Evolutionary conservation across 2,888 invertebrate genomes (phyloP).

Genomic region (Spatulosminthurus flaviceps): DNA sequence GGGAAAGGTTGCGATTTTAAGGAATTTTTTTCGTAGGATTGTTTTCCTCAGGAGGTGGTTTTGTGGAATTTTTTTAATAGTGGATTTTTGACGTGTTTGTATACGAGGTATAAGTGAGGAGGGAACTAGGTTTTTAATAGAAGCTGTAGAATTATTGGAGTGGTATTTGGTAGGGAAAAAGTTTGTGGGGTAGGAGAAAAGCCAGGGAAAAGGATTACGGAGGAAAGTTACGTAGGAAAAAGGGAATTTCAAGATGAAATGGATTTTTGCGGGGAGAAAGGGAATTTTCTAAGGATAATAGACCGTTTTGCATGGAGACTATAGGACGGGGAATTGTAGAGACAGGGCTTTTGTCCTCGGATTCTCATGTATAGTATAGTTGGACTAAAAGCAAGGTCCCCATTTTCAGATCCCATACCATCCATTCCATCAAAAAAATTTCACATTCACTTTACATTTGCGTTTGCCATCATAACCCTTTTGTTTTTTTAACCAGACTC

Average conservation of each 20-base stretch:
- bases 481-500: neutral
- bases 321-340: neutral
- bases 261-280: neutral
- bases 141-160: too few relatives aligned
- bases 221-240: neutral
- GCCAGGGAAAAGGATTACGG: neutral
- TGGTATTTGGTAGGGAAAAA: too few relatives aligned
- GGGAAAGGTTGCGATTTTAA: too few relatives aligned
- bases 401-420: slow-evolving; percentile 15
- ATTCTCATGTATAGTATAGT: neutral
- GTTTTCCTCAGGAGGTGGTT: too few relatives aligned
- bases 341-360: too few relatives aligned
- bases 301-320: slow-evolving; percentile 10
- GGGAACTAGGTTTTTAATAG: too few relatives aligned
- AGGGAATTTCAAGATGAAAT: neutral
- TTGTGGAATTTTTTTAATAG: too few relatives aligned
- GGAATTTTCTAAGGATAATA: neutral
- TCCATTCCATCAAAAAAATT: slow-evolving; percentile 45
- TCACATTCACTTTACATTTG: slow-evolving; percentile 43
- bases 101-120: too few relatives aligned
- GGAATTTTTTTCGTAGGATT: too few relatives aligned
- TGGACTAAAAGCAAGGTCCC: slow-evolving; percentile 20
- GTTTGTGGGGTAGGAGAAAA: neutral
- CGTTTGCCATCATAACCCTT: slow-evolving; percentile 43
- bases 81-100: too few relatives aligned